A percentile compares a stretch with the other conserved stretches of the same genome.
Evolutionary conservation across 53 echinoderm and acorn worm species (phyloP).

Genomic region (Temnopleurus reevesii): DNA sequence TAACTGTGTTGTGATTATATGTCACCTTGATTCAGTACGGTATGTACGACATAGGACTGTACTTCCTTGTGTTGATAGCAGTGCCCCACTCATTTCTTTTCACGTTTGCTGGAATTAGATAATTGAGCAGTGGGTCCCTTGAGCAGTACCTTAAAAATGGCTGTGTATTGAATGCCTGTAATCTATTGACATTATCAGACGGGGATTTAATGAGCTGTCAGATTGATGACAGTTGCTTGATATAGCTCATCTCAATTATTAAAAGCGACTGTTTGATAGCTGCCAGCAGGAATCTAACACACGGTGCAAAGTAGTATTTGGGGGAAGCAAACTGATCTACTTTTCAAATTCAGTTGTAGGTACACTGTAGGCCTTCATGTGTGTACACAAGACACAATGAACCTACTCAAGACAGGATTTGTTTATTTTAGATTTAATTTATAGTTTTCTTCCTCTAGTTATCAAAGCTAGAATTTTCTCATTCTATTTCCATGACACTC

Average conservation of each 20-base stretch:
- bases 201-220: constrained; percentile 22
- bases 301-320: not conserved
- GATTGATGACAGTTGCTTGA: constrained; percentile 16
- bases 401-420: no score
- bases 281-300: not conserved
- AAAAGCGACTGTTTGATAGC: constrained; percentile 25
- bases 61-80: constrained; percentile 15
- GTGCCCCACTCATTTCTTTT: constrained; percentile 9
- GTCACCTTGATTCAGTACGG: not conserved
- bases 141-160: no score
- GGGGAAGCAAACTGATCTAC: no score
- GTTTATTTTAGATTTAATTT: no score
- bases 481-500: no score
- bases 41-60: not conserved
- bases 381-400: no score
- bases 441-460: no score
- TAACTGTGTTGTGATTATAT: no score
- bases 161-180: not conserved
- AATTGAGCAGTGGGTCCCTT: no score
- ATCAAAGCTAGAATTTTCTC: no score
- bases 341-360: no score
- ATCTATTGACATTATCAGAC: constrained; percentile 32
- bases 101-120: not conserved
- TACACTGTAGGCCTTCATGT: no score
- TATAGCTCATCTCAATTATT: constrained; percentile 11